Evolutionary conservation across 37 sponge, comb jelly and placozoan species (phyloP).

Genomic region (Cliona cf. orientalis): DNA sequence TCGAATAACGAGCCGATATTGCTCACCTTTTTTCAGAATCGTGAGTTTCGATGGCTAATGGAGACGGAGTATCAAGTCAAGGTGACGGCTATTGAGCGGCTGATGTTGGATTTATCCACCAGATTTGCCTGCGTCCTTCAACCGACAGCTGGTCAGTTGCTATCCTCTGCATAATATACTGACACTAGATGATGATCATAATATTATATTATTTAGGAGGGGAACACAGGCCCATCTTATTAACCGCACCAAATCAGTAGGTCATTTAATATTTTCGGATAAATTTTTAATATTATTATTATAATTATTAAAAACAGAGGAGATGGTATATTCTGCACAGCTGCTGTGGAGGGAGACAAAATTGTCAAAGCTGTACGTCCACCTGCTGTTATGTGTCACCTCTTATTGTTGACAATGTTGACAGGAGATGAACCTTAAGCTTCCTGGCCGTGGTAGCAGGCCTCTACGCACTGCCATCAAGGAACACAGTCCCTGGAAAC

Average conservation of each 20-base stretch:
- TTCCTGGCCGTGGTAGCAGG: conserved; percentile 48
- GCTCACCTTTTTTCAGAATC: conserved; percentile 29
- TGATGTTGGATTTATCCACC: neutral
- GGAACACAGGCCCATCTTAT: conserved; percentile 18
- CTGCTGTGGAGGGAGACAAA: conserved; percentile 63
- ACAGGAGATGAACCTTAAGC: conserved; percentile 67
- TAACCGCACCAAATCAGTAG: conserved; percentile 49
- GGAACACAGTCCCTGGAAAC: conserved; percentile 79
- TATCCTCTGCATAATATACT: neutral
- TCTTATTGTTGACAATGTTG: neutral
- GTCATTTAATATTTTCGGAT: neutral
- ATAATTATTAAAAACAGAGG: too few species aligned
- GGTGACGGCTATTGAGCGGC: conserved; percentile 33
- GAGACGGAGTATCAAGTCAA: conserved; percentile 43
- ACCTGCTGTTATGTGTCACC: neutral
- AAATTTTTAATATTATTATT: too few species aligned
- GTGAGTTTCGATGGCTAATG: conserved; percentile 73
- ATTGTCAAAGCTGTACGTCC: conserved; percentile 78
- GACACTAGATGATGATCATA: neutral
- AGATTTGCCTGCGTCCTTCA: conserved; percentile 1
- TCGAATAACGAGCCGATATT: neutral
- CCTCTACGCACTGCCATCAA: conserved; percentile 61
- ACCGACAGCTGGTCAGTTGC: neutral
- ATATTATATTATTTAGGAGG: neutral
- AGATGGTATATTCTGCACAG: conserved; percentile 55